Percentiles rank a stretch among this genome's conserved stretches.
Evolutionary conservation across 2,797 vertebrate species (phyloP).

Genomic region (Erpetoichthys calabaricus): DNA sequence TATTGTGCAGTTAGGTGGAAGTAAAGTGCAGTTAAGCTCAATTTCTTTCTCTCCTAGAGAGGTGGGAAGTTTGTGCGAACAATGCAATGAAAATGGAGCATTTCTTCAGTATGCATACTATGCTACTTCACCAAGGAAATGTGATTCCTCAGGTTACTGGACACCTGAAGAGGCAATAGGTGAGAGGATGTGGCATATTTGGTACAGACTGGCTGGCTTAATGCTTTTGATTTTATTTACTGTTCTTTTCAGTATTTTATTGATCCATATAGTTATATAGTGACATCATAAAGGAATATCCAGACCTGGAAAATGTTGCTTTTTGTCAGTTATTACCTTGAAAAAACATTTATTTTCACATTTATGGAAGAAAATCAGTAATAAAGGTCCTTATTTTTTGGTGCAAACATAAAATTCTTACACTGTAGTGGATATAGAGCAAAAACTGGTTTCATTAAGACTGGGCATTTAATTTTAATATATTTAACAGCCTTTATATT

Average conservation of each 20-base stretch:
- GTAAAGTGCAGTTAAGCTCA: background rate
- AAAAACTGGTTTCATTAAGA: too few relatives aligned
- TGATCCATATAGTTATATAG: too few relatives aligned
- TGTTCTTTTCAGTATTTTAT: background rate
- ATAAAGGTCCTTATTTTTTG: too few relatives aligned
- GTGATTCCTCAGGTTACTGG: slow-evolving; percentile 91
- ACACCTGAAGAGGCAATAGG: slow-evolving; percentile 89
- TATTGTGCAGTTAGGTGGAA: background rate
- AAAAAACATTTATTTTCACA: too few relatives aligned
- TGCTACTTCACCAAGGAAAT: slow-evolving; percentile 74
- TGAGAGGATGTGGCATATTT: slow-evolving; percentile 32
- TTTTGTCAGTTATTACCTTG: too few relatives aligned
- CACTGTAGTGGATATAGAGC: too few relatives aligned
- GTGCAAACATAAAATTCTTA: too few relatives aligned
- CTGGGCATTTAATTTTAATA: too few relatives aligned
- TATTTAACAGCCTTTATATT: too few relatives aligned
- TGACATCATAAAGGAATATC: too few relatives aligned
- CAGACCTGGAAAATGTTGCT: too few relatives aligned
- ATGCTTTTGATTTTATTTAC: background rate
- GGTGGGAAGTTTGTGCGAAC: slow-evolving; percentile 46
- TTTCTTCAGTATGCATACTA: slow-evolving; percentile 71
- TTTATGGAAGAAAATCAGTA: too few relatives aligned
- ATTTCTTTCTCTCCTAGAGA: slow-evolving; percentile 27
- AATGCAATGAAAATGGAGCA: slow-evolving; percentile 67
- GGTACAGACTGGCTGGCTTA: background rate